Conservation (phyloP, 1,140 invertebrate genomes). For the Teleogryllus occipitalis region DNA sequence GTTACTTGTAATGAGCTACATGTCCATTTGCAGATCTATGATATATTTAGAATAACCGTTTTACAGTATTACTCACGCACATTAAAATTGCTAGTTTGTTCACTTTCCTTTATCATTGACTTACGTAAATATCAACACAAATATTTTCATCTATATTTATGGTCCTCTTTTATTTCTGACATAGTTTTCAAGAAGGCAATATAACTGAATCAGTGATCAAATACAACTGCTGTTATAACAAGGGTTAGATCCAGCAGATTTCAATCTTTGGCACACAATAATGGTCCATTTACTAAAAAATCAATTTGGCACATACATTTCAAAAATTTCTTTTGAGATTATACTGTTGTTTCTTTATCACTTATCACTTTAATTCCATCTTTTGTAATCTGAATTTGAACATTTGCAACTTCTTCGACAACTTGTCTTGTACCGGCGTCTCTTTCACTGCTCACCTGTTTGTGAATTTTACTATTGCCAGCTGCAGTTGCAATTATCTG, state of each 20-base stretch:
- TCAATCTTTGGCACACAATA: background rate
- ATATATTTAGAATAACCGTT: background rate
- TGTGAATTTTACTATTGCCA: conserved; percentile 31
- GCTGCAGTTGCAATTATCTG: conserved; percentile 40
- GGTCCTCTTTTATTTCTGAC: background rate
- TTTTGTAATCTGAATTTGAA: conserved; percentile 59
- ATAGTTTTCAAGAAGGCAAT: background rate
- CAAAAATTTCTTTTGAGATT: conserved; percentile 26
- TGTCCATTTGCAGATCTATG: no score
- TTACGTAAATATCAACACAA: background rate
- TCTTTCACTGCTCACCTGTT: conserved; percentile 47
- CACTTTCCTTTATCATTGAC: background rate
- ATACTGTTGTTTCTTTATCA: conserved; percentile 63
- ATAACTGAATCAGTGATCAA: background rate
- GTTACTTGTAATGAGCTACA: no score
- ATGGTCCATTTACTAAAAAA: background rate
- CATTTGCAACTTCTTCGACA: conserved; percentile 26
- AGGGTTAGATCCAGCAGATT: background rate
- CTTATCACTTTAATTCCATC: conserved; percentile 66
- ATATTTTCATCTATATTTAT: background rate
- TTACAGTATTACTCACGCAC: background rate
- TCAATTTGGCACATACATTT: background rate
- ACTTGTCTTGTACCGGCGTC: background rate
- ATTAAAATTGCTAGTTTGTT: background rate
- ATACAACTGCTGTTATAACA: background rate